Evolutionary conservation across 2,113 vertebrate species (phyloP).

Genomic region (Gopherus flavomarginatus): DNA sequence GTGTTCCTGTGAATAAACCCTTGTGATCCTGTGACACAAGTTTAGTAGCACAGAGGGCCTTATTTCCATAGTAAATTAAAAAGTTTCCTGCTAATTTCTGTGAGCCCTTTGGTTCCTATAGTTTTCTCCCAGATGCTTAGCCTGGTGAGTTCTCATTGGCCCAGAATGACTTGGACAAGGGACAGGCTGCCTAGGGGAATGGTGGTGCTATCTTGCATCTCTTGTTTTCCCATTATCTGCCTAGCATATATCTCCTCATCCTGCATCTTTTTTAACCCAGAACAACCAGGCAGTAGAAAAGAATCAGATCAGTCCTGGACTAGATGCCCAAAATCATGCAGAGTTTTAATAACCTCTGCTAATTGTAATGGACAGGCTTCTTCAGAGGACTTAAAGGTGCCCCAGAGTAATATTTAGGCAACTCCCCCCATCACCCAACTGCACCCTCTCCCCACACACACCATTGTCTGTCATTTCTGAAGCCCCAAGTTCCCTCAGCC

Average conservation of each 20-base stretch:
- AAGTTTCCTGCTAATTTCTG: background rate
- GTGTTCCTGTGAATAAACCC: fast-evolving
- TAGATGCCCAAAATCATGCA: background rate
- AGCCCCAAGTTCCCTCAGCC: background rate
- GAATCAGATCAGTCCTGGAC: fast-evolving
- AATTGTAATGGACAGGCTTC: background rate
- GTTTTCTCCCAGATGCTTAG: background rate
- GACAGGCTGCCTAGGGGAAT: background rate
- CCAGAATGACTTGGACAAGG: background rate
- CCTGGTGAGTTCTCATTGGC: background rate
- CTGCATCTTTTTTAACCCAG: background rate
- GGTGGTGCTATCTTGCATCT: fast-evolving
- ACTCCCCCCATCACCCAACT: background rate
- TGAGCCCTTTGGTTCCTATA: fast-evolving
- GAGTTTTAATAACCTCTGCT: background rate
- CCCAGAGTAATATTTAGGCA: background rate
- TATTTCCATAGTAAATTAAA: fast-evolving
- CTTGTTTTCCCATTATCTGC: fast-evolving
- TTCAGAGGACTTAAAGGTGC: background rate
- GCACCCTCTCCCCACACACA: background rate
- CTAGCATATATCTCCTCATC: fast-evolving
- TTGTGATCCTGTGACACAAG: background rate
- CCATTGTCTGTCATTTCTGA: background rate
- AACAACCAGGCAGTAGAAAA: background rate
- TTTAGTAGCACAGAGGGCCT: background rate